Conservation (phyloP, 2,797 vertebrate genomes). For the Peromyscus melanophrys region DNA sequence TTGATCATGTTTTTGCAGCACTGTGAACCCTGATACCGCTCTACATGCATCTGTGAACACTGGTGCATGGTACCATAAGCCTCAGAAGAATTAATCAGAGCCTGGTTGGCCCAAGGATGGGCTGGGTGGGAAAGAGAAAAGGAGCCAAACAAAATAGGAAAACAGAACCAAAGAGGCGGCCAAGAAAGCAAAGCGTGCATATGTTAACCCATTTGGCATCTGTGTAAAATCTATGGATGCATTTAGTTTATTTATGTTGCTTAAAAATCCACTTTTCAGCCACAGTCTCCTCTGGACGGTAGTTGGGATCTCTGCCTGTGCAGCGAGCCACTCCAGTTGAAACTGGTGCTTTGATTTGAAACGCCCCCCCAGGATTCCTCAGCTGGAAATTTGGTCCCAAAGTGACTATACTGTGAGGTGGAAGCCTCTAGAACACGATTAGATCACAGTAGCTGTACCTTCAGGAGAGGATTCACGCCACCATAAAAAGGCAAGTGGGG, state of each 20-base stretch:
- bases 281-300: not conserved
- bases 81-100: not conserved
- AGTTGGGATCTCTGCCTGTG: not conserved
- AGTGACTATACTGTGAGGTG: too few relatives aligned
- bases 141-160: constrained; percentile 31
- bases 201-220: not conserved
- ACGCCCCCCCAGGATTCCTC: not conserved
- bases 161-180: not conserved
- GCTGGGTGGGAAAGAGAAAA: not conserved
- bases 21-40: too few relatives aligned
- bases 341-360: not conserved
- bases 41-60: fast-evolving
- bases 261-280: not conserved
- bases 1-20: not conserved
- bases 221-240: not conserved
- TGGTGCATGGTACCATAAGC: fast-evolving
- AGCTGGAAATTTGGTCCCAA: not conserved
- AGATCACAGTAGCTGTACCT: not conserved
- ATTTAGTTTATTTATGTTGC: not conserved
- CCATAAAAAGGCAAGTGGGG: not conserved
- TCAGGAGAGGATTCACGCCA: not conserved
- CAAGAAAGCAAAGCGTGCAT: not conserved
- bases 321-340: not conserved
- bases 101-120: not conserved
- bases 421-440: not conserved